Percentiles rank a stretch among this genome's conserved stretches.
These are phyloP conservation scores for Larimichthys crocea DNA, from an alignment of 2,113 vertebrate genomes.

Conservation along the genomic window DNA sequence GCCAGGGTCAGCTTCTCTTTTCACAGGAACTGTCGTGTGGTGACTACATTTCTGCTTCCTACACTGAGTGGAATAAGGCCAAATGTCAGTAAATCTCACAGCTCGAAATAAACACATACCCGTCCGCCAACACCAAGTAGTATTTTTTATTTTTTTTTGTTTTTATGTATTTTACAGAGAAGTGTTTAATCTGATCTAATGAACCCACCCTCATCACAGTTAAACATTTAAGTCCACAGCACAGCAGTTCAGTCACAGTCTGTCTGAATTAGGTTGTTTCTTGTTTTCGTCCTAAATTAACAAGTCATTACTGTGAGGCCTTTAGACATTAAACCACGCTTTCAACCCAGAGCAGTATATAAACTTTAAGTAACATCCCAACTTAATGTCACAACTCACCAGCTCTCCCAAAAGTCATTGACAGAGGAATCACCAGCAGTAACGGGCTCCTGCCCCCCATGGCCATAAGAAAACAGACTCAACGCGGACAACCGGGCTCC, in stretches of 20 bases:
- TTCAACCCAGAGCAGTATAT: not conserved
- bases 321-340: not conserved
- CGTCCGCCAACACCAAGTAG: too few species aligned
- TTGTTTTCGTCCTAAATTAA: not conserved
- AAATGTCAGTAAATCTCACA: not conserved
- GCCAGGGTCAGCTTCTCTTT: conserved; percentile 49
- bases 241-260: not conserved
- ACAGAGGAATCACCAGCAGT: conserved; percentile 64
- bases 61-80: not conserved
- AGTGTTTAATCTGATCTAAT: not conserved
- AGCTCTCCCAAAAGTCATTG: conserved; percentile 75
- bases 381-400: conserved; percentile 68
- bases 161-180: not conserved
- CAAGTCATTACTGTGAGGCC: too few species aligned
- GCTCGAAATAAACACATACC: not conserved
- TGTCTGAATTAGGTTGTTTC: not conserved
- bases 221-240: too few species aligned
- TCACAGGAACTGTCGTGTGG: conserved; percentile 43
- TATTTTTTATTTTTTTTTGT: not conserved
- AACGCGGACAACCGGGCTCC: not conserved
- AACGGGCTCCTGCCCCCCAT: conserved; percentile 39
- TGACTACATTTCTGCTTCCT: not conserved
- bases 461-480: conserved; percentile 35
- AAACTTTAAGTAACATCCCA: not conserved
- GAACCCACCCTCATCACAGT: not conserved